A percentile compares a stretch with the other conserved stretches of the same genome.
Conservation (phyloP, 2,888 invertebrate species). For the Cepaea hortensis region DNA sequence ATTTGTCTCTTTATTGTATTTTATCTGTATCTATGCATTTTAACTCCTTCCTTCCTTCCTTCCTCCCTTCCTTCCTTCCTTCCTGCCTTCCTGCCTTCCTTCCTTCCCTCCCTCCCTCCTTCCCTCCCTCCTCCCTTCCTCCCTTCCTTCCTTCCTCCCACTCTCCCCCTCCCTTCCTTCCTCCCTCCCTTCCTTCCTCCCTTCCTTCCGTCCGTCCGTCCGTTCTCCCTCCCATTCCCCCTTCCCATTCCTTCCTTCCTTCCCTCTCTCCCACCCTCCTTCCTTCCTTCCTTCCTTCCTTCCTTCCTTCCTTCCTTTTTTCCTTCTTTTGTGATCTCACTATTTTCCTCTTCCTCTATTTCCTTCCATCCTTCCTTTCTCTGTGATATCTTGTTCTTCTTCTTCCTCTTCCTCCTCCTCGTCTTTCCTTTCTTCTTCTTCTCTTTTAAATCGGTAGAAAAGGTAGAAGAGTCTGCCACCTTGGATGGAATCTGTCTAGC, state of each 20-base stretch:
- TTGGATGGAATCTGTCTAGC: too few relatives aligned
- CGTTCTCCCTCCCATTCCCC: not conserved
- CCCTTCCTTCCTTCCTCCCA: not conserved
- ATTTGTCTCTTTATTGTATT: too few relatives aligned
- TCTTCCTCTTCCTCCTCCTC: too few relatives aligned
- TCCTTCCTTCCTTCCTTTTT: not conserved
- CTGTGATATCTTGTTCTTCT: too few relatives aligned
- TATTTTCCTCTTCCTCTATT: too few relatives aligned
- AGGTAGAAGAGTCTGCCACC: too few relatives aligned
- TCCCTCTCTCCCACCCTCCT: not conserved
- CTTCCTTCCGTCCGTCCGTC: not conserved
- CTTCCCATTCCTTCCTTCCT: not conserved
- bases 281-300: not conserved
- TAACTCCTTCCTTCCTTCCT: not conserved
- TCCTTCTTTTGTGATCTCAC: not conserved
- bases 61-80: not conserved
- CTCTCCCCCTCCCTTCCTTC: not conserved
- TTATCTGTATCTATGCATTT: not conserved
- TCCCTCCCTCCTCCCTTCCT: not conserved
- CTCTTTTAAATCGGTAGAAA: too few relatives aligned
- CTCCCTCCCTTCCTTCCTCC: not conserved
- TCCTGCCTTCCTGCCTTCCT: constrained; percentile 5
- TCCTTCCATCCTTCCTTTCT: too few relatives aligned
- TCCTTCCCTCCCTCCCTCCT: constrained; percentile 20
- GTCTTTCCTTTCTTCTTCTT: too few relatives aligned